Evolutionary conservation across 2,797 vertebrate species (phyloP), one percentile per base, ranked within the genome.

Genomic region (Coregonus suidteri): DNA sequence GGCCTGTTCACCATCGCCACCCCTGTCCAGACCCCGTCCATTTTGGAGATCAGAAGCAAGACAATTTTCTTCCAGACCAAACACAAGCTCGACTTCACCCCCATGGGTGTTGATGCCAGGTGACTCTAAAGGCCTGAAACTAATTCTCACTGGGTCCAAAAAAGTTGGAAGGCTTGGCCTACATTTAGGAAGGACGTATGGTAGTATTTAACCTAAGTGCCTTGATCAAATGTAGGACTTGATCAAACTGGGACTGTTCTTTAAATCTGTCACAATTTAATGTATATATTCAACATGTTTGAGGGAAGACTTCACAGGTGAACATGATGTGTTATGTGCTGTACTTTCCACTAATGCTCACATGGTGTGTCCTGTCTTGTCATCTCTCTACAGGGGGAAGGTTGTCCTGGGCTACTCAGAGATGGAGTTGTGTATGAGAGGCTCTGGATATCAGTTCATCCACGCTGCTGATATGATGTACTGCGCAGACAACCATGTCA

Each of bases 1-100:
- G 94, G 91, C 0, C 91, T 97, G 35, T 96, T 97, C 3, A 75
- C 91, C 79, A 88, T 96, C 0, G 95, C 94, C 0, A 91, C 92
- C 3, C 94, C 95, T 0, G 84, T 94, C 16, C 95, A 96, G 87
- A 84, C 94, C 0, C 88, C 95, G 0, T 91, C 95, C 68, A 95
- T 96, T 7, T 84, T 96, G 86, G 94, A 97, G 88, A 95, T 97
- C 84, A 81, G 78, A 56, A 91, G 91, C 6, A 95, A 96, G 79
- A 92, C 82, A 0, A 84, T 96, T 4, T 82, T 96, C 56, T 97
- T 96, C 79, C 94, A 96, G 86, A 95, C 90, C 77, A 96, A 95
- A 68, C 95, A 96, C 90, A 96, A 96, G 85, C 85, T 97, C 87
- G 96, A 97, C 88, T 97, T 97, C 85, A 95, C 95, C 1, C 95